These are phyloP conservation scores for Nomada ruficornis DNA, from an alignment of 2,888 invertebrate genomes.

Conservation along the genomic window DNA sequence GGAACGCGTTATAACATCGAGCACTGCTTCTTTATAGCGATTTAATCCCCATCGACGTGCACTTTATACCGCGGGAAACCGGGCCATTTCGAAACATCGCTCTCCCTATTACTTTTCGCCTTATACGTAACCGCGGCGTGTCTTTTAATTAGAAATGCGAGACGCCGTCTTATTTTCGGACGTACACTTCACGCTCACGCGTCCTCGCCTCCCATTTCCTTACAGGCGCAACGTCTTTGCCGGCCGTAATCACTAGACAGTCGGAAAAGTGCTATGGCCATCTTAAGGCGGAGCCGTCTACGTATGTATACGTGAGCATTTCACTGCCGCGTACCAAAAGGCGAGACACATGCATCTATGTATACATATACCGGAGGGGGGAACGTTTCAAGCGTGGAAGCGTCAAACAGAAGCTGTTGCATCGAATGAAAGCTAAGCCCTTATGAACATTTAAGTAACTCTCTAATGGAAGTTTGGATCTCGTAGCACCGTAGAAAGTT, in stretches of 20 bases:
- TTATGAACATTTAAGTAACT: constrained; percentile 74
- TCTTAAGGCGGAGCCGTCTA: constrained; percentile 22
- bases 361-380: neutral
- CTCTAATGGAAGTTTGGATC: constrained; percentile 70
- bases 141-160: neutral
- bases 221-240: constrained; percentile 3
- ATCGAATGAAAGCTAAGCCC: constrained; percentile 63
- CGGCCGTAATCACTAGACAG: constrained; percentile 24
- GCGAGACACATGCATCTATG: neutral
- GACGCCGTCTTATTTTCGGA: constrained; percentile 7
- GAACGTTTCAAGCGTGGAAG: constrained; percentile 23
- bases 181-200: neutral
- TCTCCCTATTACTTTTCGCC: neutral
- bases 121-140: neutral
- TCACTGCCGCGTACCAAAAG: constrained; percentile 11
- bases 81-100: neutral
- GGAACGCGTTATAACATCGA: constrained; percentile 49
- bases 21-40: constrained; percentile 61
- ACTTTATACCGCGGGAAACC: neutral
- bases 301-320: neutral
- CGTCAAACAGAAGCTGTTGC: constrained; percentile 50
- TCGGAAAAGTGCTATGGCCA: constrained; percentile 21
- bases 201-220: constrained; percentile 18
- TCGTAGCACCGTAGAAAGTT: constrained; percentile 65
- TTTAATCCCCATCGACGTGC: constrained; percentile 59